Conservation (phyloP, 2,797 vertebrate species). For the Spondyliosoma cantharus region DNA sequence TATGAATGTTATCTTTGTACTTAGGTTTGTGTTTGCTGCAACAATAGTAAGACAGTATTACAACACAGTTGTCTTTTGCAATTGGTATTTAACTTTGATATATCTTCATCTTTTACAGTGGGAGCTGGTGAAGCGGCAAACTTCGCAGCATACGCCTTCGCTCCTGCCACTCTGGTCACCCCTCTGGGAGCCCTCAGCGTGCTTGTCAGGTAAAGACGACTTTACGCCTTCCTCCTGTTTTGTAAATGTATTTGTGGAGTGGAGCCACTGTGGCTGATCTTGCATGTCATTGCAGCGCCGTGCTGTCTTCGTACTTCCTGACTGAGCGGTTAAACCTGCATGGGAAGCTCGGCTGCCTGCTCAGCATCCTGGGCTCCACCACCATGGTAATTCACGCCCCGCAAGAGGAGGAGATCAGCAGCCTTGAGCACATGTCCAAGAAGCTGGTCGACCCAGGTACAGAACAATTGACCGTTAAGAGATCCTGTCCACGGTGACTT, state of each 20-base stretch:
- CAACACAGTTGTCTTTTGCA: background rate
- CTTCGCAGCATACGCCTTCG: conserved; percentile 98
- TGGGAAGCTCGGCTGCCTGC: conserved; percentile 96
- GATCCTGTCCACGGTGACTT: background rate
- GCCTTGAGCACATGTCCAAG: conserved; percentile 90
- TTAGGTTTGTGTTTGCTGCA: background rate
- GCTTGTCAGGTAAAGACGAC: conserved; percentile 91
- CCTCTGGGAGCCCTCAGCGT: conserved; percentile 98
- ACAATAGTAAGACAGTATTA: background rate
- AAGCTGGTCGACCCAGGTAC: conserved; percentile 97
- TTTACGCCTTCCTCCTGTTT: background rate
- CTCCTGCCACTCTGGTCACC: conserved; percentile 97
- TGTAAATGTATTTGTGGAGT: background rate
- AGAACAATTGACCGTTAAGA: background rate
- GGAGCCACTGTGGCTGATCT: background rate
- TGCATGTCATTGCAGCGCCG: conserved; percentile 86
- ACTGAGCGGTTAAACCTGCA: conserved; percentile 97
- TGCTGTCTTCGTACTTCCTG: conserved; percentile 97
- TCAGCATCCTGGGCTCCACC: conserved; percentile 96
- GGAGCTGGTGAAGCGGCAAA: conserved; percentile 97
- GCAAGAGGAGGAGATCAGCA: conserved; percentile 95
- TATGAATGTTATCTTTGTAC: background rate
- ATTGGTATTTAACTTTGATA: background rate
- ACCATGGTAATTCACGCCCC: conserved; percentile 99
- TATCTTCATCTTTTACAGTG: conserved; percentile 83